Conservation (phyloP, 1,140 invertebrate genomes). For the Thaumatotibia leucotreta region DNA sequence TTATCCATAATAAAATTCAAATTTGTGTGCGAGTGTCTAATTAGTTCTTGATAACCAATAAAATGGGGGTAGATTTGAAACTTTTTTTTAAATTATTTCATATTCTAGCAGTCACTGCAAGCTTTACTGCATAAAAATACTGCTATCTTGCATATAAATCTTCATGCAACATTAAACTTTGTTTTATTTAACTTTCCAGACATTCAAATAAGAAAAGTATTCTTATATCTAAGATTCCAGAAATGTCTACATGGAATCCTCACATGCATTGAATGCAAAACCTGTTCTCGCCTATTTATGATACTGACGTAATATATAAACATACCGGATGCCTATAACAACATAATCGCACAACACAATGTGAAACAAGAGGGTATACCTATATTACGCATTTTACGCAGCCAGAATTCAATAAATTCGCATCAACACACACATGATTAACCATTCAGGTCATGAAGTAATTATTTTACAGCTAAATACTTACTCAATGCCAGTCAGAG, state of each 20-base stretch:
- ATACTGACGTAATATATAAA: not conserved
- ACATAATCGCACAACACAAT: not conserved
- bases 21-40: no score
- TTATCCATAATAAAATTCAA: no score
- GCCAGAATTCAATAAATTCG: not conserved
- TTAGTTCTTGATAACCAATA: no score
- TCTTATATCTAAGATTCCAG: not conserved
- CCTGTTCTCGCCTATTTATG: not conserved
- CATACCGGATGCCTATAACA: not conserved
- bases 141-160: no score
- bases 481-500: conserved; percentile 1
- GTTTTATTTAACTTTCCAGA: not conserved
- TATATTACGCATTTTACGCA: not conserved
- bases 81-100: no score
- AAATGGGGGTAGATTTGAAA: no score
- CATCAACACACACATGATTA: not conserved
- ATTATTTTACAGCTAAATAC: not conserved
- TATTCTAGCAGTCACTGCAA: no score
- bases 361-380: not conserved
- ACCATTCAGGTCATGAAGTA: conserved; percentile 7
- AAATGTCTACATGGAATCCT: not conserved
- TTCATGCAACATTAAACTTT: not conserved
- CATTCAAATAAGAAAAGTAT: not conserved
- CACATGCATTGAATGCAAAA: not conserved
- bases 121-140: no score